Evolutionary conservation across 2,888 invertebrate species (phyloP), one percentile per base, ranked within the genome.

Genomic region (Prosapia bicincta): DNA sequence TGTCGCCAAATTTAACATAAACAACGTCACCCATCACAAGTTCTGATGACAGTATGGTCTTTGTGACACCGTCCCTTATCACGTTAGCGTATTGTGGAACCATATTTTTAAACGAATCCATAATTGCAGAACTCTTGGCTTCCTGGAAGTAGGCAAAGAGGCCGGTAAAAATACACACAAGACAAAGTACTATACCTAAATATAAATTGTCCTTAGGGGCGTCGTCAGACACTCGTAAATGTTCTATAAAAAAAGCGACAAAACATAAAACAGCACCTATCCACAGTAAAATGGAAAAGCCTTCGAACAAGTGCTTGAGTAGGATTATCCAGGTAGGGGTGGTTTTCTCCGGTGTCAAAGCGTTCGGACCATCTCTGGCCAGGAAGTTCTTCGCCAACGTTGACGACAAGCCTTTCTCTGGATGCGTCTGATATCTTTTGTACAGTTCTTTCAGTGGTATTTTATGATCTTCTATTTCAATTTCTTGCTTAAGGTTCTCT

Each of bases 31-130:
- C 96, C 25, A 92, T 82, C 0, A 93, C 94, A 3, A 96, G 83
- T 28, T 93, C 90, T 79, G 87, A 88, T 65, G 90, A 90, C 0
- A 89, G 88, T 67, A 93, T 84, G 10, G 87, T 85, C 76, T 87
- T 84, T 78, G 87, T 88, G 5, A 86, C 82, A 1, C 92, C 91
- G 26, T 91, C 90, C 77, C 95, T 88, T 28, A 94, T 86, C 0
- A 93, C 92, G 0, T 87, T 86, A 0, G 93, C 93, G 79, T 87
- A 88, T 75, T 81, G 90, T 0, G 94, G 94, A 10, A 93, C 89
- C 88, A 96, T 88, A 83, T 92, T 92, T 82, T 92, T 91, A 83
- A 96, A 96, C 9, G 93, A 93, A 80, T 94, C 94, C 93, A 96
- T 95, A 54, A 94, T 92, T 79, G 89, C 88, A 13, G 90, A 88